phyloP scores from a whole-genome alignment of 1,140 invertebrate genomes.

The Drosophila trapezifrons region DNA sequence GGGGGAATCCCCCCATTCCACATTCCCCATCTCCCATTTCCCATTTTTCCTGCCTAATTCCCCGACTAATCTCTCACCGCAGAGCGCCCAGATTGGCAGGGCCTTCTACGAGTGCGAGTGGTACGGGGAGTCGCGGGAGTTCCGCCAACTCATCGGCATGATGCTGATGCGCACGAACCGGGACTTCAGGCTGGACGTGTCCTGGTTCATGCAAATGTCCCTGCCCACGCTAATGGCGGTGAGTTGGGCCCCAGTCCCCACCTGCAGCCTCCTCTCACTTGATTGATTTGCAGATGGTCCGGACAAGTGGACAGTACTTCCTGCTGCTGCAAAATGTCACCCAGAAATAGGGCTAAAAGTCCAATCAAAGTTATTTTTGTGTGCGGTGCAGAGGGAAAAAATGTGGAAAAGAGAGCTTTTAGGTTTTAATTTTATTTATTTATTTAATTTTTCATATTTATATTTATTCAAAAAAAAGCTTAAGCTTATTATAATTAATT shows the following conservation, averaged over 20 bases:
- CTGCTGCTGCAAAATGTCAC: conserved; percentile 70
- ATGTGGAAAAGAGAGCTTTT: too few relatives aligned
- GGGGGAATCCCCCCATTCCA: not conserved
- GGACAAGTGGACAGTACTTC: conserved; percentile 76
- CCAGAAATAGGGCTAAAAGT: conserved; percentile 53
- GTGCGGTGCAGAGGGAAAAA: conserved; percentile 4
- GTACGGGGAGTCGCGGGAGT: conserved; percentile 67
- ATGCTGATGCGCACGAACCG: conserved; percentile 74
- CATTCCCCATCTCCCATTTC: not conserved
- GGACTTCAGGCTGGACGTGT: conserved; percentile 67
- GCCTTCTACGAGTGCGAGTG: conserved; percentile 68
- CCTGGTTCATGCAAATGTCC: conserved; percentile 76
- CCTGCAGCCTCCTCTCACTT: conserved; percentile 26
- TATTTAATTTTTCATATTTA: too few relatives aligned
- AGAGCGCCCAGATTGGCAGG: conserved; percentile 69
- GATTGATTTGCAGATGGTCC: conserved; percentile 69
- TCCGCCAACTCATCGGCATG: conserved; percentile 71
- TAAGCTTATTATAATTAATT: too few relatives aligned
- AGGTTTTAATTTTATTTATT: too few relatives aligned
- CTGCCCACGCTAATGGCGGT: conserved; percentile 76
- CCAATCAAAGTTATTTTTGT: conserved; percentile 1
- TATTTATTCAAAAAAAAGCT: too few relatives aligned
- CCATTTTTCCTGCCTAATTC: conserved; percentile 12
- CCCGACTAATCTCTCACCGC: conserved; percentile 14
- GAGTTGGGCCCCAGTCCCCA: conserved; percentile 18